phyloP scores from a whole-genome alignment of 2,797 vertebrate species.

The Falco rusticolus region DNA sequence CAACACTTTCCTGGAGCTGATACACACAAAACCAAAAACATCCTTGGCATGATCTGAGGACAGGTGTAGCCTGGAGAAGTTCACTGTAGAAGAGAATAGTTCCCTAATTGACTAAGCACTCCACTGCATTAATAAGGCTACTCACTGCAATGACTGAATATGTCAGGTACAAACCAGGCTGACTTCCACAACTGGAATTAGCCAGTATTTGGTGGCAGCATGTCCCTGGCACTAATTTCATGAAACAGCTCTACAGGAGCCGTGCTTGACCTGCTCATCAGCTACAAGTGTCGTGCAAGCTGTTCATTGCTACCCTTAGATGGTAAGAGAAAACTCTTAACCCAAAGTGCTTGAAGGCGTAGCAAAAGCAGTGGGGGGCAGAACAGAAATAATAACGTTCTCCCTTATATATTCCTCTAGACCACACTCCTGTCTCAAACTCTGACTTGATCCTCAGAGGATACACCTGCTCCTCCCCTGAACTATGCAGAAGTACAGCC shows the following conservation, averaged over 20 bases:
- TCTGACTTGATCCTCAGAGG: not conserved
- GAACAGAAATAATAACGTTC: not conserved
- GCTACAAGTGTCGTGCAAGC: accelerated
- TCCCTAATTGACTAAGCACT: not conserved
- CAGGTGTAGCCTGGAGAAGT: not conserved
- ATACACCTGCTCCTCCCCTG: not conserved
- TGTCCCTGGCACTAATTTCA: not conserved
- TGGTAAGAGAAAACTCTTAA: not conserved
- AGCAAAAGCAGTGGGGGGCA: not conserved
- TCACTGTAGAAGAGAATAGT: not conserved
- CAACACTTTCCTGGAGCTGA: not conserved
- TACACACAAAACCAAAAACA: not conserved
- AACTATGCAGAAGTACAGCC: not conserved
- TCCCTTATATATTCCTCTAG: not conserved
- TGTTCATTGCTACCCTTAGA: not conserved
- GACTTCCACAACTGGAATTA: not conserved
- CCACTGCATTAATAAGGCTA: not conserved
- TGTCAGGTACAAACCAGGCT: not conserved
- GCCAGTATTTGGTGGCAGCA: not conserved
- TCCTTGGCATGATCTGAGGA: not conserved
- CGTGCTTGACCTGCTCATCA: not conserved
- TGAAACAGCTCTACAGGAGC: not conserved
- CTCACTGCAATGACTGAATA: not conserved
- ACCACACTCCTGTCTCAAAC: not conserved
- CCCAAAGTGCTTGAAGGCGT: accelerated